These are phyloP conservation scores for Siniperca chuatsi DNA, from an alignment of 2,113 vertebrate genomes.

Conservation along the genomic window DNA sequence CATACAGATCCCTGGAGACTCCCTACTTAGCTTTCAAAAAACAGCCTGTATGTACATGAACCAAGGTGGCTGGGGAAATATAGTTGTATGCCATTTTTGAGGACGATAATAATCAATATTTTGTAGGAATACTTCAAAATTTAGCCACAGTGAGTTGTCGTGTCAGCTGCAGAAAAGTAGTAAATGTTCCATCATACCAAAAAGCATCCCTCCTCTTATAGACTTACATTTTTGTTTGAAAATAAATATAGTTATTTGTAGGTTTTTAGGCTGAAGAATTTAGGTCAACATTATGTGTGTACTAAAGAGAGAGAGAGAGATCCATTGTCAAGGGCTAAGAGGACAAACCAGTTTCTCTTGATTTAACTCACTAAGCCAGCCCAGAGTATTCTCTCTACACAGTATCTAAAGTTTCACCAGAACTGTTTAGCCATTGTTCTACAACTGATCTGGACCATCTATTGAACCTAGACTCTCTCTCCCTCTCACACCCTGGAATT, in stretches of 20 bases:
- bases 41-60: neutral
- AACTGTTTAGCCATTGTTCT: slow-evolving; percentile 71
- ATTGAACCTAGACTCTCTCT: slow-evolving; percentile 58
- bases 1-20: slow-evolving; percentile 26
- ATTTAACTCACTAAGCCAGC: slow-evolving; percentile 48
- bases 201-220: neutral
- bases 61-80: neutral
- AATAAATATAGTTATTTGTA: neutral
- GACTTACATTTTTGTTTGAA: neutral
- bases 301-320: slow-evolving; percentile 4
- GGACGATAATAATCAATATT: neutral
- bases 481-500: slow-evolving; percentile 55
- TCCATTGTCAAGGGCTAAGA: slow-evolving; percentile 44
- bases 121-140: slow-evolving; percentile 4
- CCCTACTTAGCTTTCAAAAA: slow-evolving; percentile 8
- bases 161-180: neutral
- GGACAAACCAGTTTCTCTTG: slow-evolving; percentile 78
- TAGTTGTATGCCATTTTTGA: neutral
- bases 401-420: slow-evolving; percentile 70
- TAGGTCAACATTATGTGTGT: neutral
- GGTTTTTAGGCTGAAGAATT: neutral
- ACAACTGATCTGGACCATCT: slow-evolving; percentile 49
- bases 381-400: slow-evolving; percentile 48
- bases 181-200: neutral
- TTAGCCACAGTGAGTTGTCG: slow-evolving; percentile 1